phyloP scores from a whole-genome alignment of 1,140 invertebrate species.

The Drosophila teissieri region DNA sequence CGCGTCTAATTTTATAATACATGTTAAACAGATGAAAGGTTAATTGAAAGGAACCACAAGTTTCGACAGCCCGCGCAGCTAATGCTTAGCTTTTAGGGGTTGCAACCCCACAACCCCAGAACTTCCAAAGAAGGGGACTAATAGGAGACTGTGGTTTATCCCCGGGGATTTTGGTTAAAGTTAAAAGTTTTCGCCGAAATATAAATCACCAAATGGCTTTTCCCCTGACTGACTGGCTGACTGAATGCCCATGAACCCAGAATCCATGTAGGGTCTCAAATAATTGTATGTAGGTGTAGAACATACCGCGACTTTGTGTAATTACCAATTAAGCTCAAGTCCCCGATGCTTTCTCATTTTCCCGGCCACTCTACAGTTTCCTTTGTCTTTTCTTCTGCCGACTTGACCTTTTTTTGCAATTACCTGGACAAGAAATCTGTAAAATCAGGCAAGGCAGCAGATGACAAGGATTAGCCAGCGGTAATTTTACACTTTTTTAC shows the following conservation, averaged over 20 bases:
- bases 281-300: constrained; percentile 29
- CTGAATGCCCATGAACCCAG: constrained; percentile 28
- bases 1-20: constrained; percentile 83
- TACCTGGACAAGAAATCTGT: constrained; percentile 63
- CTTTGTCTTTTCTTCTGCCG: constrained; percentile 7
- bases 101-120: constrained; percentile 18
- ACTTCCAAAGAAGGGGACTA: constrained; percentile 32
- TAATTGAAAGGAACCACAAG: constrained; percentile 82
- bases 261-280: constrained; percentile 39
- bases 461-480: constrained; percentile 77
- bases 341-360: constrained; percentile 20
- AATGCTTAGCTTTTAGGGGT: constrained; percentile 71
- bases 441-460: constrained; percentile 65
- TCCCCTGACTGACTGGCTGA: constrained; percentile 69
- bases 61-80: constrained; percentile 73
- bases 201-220: constrained; percentile 76
- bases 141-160: constrained; percentile 35
- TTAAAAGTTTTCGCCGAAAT: constrained; percentile 81
- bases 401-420: constrained; percentile 47
- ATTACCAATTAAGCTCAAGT: constrained; percentile 76
- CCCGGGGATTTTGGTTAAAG: constrained; percentile 75
- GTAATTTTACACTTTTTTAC: constrained; percentile 66
- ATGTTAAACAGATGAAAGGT: constrained; percentile 83
- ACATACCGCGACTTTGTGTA: constrained; percentile 75
- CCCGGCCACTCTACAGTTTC: constrained; percentile 26